Base-by-base conservation (phyloP, 2,888 invertebrate genomes). In the Agrotis exclamationis region DNA sequence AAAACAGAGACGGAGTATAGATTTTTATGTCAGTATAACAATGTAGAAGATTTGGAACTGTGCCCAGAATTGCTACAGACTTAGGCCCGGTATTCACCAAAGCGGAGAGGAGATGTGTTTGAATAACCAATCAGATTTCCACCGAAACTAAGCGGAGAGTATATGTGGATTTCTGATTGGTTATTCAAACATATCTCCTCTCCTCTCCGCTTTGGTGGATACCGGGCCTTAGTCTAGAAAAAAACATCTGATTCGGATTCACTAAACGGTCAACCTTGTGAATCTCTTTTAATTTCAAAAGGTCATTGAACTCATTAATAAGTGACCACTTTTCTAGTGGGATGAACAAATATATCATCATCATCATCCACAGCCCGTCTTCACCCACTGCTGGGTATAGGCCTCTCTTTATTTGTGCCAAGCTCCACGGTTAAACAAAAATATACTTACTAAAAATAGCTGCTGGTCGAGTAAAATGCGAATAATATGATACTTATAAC, bases 1-100 rank as follows among this genome's bases (percentile, higher is more conserved):
- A 54, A 20, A 47, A n/a, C 1, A 16, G 14, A 1, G 9, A 44
- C 7, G n/a, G 2, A 57, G 13, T 50, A 24, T 51, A 20, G 33
- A 73, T 73, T 56, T 50, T 51, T 39, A 24, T 63, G 2, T 51
- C 6, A 9, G 48, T 54, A 53, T 28, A 57, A 57, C 28, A 70
- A 59, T 22, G 57, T 14, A 18, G 56, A 14, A 33, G 13, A 67
- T 54, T 74, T 74, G 74, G 74, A 67, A 47, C 60, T n/a, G 16
- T 57, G 74, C 75, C 75, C 57, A 64, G 18, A 11, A 20, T 6
- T 20, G 39, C 56, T 1, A 44, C 18, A 13, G 22, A n/a, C 16
- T n/a, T n/a, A n/a, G n/a, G n/a, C n/a, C n/a, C n/a, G n/a, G n/a
- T n/a, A n/a, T n/a, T n/a, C n/a, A n/a, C n/a, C n/a, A n/a, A n/a